phyloP scores from a whole-genome alignment of 2,113 vertebrate species.

The Toxotes jaculatrix region DNA sequence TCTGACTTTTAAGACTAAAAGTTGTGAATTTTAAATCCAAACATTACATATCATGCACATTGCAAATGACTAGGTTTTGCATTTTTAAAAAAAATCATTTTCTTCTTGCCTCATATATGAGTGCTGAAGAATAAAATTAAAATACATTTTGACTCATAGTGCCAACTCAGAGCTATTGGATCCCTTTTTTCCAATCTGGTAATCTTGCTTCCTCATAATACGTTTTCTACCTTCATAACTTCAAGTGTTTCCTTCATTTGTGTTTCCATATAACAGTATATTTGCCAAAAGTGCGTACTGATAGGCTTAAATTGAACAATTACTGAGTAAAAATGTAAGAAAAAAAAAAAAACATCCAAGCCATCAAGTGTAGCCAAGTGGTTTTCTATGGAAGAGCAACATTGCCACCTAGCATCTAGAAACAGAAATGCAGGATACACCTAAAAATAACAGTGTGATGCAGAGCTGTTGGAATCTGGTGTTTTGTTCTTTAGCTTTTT shows the following conservation, averaged over 20 bases:
- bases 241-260: conserved; percentile 49
- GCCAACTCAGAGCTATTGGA: conserved; percentile 10
- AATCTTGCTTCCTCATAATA: conserved; percentile 22
- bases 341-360: conserved; percentile 15
- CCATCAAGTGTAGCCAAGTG: background rate
- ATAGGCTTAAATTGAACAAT: conserved; percentile 61
- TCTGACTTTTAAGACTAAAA: background rate
- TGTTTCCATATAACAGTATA: conserved; percentile 37
- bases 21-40: background rate
- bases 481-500: background rate
- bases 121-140: conserved; percentile 35
- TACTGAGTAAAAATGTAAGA: conserved; percentile 43
- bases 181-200: conserved; percentile 15
- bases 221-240: conserved; percentile 19
- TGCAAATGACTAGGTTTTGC: background rate
- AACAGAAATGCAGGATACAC: conserved; percentile 54
- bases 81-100: background rate
- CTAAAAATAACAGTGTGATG: background rate
- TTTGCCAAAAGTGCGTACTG: conserved; percentile 49
- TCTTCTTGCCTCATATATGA: background rate
- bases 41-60: background rate
- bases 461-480: background rate
- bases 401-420: conserved; percentile 91
- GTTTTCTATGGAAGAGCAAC: conserved; percentile 86
- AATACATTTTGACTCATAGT: conserved; percentile 12